A percentile compares a stretch with the other conserved stretches of the same genome.
Conservation (phyloP, 2,888 invertebrate genomes). For the Lymantria dispar region DNA sequence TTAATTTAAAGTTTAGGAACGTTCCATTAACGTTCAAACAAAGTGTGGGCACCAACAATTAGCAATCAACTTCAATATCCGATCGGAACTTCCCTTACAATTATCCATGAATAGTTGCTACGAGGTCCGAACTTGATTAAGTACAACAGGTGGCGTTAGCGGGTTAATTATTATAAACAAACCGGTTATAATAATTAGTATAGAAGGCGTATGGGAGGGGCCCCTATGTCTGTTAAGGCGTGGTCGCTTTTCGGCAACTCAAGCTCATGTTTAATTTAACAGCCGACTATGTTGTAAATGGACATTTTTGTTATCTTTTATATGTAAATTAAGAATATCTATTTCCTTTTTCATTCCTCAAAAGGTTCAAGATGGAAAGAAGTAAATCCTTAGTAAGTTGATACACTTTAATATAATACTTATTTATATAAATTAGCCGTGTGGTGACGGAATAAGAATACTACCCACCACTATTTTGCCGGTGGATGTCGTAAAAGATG, state of each 20-base stretch:
- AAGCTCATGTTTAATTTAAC: constrained; percentile 56
- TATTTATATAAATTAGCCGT: no score
- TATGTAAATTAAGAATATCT: constrained; percentile 20
- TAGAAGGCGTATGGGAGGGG: constrained; percentile 72
- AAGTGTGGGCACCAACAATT: constrained; percentile 12
- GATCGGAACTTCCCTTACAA: constrained; percentile 33
- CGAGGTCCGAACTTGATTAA: constrained; percentile 29
- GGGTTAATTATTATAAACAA: constrained; percentile 71
- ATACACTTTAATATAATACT: no score
- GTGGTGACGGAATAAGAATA: no score
- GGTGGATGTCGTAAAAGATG: no score
- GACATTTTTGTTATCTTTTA: constrained; percentile 38
- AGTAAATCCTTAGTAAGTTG: no score
- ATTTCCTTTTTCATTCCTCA: not conserved
- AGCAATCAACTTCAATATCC: constrained; percentile 29
- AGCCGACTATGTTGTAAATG: constrained; percentile 40
- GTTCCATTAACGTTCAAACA: constrained; percentile 2
- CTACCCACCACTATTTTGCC: no score
- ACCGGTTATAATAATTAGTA: constrained; percentile 80
- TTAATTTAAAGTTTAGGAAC: not conserved
- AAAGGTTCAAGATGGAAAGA: not conserved
- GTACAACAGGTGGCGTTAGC: constrained; percentile 71
- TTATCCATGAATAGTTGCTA: constrained; percentile 38
- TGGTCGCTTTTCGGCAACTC: constrained; percentile 56
- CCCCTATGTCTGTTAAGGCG: constrained; percentile 46